phyloP scores from a whole-genome alignment of 2,113 vertebrate species.

The Baryphthengus martii region DNA sequence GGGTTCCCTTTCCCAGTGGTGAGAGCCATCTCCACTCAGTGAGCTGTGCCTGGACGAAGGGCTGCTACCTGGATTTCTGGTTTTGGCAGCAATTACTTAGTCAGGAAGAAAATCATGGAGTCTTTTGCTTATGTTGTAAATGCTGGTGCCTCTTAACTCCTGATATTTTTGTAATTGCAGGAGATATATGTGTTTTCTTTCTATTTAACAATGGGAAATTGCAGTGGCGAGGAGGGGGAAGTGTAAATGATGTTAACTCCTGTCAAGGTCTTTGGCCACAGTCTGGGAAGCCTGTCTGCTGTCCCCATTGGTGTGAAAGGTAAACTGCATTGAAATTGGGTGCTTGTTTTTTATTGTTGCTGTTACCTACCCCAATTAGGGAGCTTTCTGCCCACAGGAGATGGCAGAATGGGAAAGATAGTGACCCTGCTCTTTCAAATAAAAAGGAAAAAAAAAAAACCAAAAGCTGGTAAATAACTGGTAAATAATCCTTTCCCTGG shows the following conservation, averaged over 20 bases:
- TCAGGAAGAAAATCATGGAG: background rate
- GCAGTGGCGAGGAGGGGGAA: background rate
- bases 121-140: background rate
- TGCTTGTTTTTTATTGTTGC: background rate
- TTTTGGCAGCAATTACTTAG: background rate
- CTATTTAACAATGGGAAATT: background rate
- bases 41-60: background rate
- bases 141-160: background rate
- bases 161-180: background rate
- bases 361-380: background rate
- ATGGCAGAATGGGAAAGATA: background rate
- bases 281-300: background rate
- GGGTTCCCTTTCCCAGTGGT: background rate
- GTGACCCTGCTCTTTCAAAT: background rate
- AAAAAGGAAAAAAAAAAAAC: background rate
- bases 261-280: background rate
- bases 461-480: background rate
- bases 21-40: background rate
- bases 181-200: background rate
- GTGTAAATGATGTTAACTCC: background rate
- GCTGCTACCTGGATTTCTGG: background rate
- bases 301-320: rapidly evolving
- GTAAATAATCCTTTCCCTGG: background rate
- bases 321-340: background rate
- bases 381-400: background rate